Percentiles rank a stretch among this genome's conserved stretches.
Evolutionary conservation across 2,113 vertebrate genomes (phyloP).

Genomic region (Ardeotis arabs): DNA sequence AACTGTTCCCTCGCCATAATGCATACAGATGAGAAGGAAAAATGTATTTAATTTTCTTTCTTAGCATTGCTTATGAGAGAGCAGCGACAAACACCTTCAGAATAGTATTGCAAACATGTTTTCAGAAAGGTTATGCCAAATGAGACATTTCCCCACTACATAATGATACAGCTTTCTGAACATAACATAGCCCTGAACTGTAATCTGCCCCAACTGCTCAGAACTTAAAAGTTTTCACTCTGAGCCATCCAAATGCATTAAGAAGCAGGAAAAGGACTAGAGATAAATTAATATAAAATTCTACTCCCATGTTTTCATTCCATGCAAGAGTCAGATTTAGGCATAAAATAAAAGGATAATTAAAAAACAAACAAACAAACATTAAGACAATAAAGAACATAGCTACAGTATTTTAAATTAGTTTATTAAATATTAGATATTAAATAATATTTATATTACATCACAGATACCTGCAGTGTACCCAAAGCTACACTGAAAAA

Average conservation of each 20-base stretch:
- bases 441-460: background rate
- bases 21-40: background rate
- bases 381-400: background rate
- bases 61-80: background rate
- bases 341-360: background rate
- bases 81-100: background rate
- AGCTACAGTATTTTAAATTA: background rate
- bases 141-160: background rate
- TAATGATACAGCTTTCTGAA: background rate
- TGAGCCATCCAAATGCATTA: background rate
- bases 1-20: background rate
- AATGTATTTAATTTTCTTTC: background rate
- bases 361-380: background rate
- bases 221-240: background rate
- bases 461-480: background rate
- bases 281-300: background rate
- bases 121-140: background rate
- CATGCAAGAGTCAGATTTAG: background rate
- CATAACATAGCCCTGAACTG: background rate
- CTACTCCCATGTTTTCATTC: background rate
- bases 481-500: background rate
- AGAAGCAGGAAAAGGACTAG: background rate
- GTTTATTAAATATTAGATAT: background rate
- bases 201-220: background rate
- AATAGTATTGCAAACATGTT: background rate